A percentile compares a stretch with the other conserved stretches of the same genome.
Evolutionary conservation across 2,113 vertebrate species (phyloP).

Genomic region (Amia ocellicauda): DNA sequence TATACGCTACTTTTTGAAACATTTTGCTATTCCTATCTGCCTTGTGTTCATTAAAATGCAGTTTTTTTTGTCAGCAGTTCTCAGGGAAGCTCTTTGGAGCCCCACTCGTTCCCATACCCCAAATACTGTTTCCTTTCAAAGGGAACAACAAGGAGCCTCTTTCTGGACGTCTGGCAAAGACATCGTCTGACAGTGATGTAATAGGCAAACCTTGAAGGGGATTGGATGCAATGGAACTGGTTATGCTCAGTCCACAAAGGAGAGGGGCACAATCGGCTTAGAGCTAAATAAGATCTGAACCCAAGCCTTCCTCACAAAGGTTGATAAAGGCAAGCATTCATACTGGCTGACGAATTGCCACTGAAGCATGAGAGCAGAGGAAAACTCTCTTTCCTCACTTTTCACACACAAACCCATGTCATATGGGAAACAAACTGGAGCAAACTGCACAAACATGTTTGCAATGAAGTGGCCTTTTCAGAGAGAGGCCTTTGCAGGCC

Average conservation of each 20-base stretch:
- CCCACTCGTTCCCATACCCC: constrained; percentile 62
- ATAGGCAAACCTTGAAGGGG: constrained; percentile 34
- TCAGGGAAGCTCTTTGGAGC: constrained; percentile 47
- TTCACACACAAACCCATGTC: not conserved
- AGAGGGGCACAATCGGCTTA: constrained; percentile 50
- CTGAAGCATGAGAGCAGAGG: constrained; percentile 67
- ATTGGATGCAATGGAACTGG: constrained; percentile 73
- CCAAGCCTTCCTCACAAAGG: constrained; percentile 53
- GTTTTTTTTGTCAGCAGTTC: constrained; percentile 42
- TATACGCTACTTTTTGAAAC: constrained; percentile 21
- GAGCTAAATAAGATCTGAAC: constrained; percentile 56
- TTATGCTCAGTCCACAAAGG: constrained; percentile 69
- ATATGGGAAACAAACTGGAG: constrained; percentile 29
- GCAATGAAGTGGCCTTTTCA: constrained; percentile 14
- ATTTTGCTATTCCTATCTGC: constrained; percentile 22
- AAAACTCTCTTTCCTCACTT: constrained; percentile 34
- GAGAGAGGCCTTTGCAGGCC: not conserved
- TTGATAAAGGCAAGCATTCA: constrained; percentile 58
- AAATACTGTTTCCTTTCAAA: constrained; percentile 47
- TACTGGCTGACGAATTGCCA: constrained; percentile 61
- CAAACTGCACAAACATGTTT: constrained; percentile 6
- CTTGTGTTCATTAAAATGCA: constrained; percentile 29
- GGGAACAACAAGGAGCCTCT: constrained; percentile 54
- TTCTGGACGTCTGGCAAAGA: constrained; percentile 41
- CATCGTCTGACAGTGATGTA: constrained; percentile 69